Conservation (phyloP, 2,113 vertebrate species). For the Sphyrna mokarran region DNA sequence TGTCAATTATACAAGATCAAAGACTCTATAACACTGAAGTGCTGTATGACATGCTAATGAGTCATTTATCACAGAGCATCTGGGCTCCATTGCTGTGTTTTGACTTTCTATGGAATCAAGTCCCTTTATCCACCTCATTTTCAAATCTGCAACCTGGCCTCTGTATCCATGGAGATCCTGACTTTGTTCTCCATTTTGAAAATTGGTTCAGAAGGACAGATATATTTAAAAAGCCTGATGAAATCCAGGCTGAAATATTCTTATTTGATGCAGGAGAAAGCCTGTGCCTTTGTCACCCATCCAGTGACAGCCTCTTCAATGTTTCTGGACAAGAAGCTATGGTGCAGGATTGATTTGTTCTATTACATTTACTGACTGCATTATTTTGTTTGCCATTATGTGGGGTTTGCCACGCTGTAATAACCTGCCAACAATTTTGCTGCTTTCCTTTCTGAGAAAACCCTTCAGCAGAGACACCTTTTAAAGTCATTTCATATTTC, state of each 20-base stretch:
- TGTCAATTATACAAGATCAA: neutral
- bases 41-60: neutral
- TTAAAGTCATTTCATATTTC: neutral
- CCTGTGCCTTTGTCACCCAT: neutral
- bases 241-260: neutral
- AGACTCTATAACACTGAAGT: neutral
- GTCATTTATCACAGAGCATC: neutral
- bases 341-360: neutral
- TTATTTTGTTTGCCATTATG: neutral
- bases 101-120: neutral
- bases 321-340: neutral
- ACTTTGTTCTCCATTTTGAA: neutral
- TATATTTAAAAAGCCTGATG: neutral
- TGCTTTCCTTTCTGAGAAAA: neutral
- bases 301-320: neutral
- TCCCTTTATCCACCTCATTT: neutral
- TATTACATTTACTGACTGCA: neutral
- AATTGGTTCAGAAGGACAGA: neutral
- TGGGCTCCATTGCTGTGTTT: neutral
- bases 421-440: neutral
- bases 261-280: neutral
- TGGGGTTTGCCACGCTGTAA: neutral
- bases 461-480: neutral
- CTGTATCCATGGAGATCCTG: conserved; percentile 12
- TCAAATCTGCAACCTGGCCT: neutral